These are phyloP conservation scores for Spodoptera litura DNA, from an alignment of 1,140 invertebrate species.

Conservation along the genomic window DNA sequence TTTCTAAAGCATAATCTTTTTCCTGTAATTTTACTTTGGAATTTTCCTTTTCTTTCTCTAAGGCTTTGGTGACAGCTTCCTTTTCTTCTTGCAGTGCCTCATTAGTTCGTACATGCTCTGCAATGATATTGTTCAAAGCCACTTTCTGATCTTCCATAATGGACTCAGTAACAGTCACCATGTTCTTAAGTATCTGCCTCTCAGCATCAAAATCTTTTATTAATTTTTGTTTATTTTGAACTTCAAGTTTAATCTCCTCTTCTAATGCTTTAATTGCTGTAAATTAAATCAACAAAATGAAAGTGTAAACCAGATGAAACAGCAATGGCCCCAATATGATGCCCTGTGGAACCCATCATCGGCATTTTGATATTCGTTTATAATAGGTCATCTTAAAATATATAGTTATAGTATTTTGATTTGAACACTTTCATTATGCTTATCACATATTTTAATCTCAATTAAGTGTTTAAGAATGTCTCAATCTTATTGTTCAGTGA, in stretches of 20 bases:
- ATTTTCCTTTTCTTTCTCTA: constrained; percentile 50
- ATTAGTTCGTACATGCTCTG: constrained; percentile 56
- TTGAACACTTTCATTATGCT: too few relatives aligned
- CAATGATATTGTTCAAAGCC: constrained; percentile 59
- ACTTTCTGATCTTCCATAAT: constrained; percentile 71
- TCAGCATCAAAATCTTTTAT: constrained; percentile 71
- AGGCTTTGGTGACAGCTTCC: constrained; percentile 48
- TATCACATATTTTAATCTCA: too few relatives aligned
- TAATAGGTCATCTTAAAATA: background rate
- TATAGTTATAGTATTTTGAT: too few relatives aligned
- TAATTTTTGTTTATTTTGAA: constrained; percentile 66
- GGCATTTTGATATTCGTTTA: background rate
- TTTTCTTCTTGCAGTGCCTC: constrained; percentile 58
- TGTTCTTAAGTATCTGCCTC: constrained; percentile 67
- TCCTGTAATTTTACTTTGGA: constrained; percentile 55
- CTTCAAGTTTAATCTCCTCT: constrained; percentile 62
- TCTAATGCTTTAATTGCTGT: constrained; percentile 65
- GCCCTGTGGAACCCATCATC: background rate
- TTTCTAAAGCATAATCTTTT: constrained; percentile 54
- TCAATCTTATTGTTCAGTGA: too few relatives aligned
- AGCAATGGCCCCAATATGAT: background rate
- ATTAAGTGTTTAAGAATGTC: too few relatives aligned
- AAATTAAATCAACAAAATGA: constrained; percentile 30
- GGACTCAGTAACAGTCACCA: constrained; percentile 71
- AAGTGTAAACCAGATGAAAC: background rate